Base-by-base conservation (phyloP, 2,113 vertebrate genomes). In the Andinoacara biseriatus region DNA sequence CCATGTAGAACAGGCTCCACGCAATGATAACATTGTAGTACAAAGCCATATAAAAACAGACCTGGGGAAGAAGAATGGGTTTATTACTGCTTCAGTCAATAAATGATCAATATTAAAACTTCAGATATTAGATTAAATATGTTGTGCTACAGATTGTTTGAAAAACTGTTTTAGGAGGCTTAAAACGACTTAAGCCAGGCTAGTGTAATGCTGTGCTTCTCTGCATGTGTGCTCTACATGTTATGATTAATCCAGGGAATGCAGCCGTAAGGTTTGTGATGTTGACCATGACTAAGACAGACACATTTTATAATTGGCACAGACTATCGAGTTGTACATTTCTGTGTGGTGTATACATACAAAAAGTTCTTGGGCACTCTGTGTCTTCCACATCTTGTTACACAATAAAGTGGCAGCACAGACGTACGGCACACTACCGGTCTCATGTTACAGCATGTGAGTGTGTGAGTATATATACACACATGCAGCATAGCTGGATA, bases 1-100 rank as follows among this genome's bases (percentile, higher is more conserved):
- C 95, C 90, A 97, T 54, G 87, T 97, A 97, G 90, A 96, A 96
- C 11, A 97, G 92, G 58, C 96, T 95, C 96, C 96, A 96, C 7
- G 95, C 95, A 26, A 96, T 97, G 78, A 95, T 93, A 54, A 97
- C 94, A 29, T 96, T 97, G 80, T 96, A 95, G 92, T 97, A 97
- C 14, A 96, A 89, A 43, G 92, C 91, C 38, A 94, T 92, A 18
- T 96, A 95, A 87, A 95, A 93, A 75, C 96, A 97, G 14, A 97
- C 95, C 96, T 97, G 22, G 33, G 77, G 56, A 74, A 79, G 76
- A 61, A 84, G 13, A 85, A 62, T 85, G 20, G 5, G 40, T 82
- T 76, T 14, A 58, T 86, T 35, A 61, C 26, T 60, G 40, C 67
- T 65, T 72, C 22, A 77, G 54, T 63, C 11, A 1, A 58, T 11